Base-by-base conservation (phyloP, 1,140 invertebrate species). In the Camponotus floridanus region DNA sequence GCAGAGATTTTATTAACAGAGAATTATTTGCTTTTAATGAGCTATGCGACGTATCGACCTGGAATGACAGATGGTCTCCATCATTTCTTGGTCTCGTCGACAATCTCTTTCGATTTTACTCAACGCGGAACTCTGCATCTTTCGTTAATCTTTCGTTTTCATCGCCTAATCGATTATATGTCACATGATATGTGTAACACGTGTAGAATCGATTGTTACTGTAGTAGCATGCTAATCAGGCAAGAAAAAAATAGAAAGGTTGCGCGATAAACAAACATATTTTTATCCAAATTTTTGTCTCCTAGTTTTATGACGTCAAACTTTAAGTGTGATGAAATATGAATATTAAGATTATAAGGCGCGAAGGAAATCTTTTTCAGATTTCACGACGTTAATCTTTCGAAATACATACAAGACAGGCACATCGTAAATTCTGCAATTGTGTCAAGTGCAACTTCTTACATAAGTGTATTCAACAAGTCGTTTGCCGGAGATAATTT, bases 401-500 rank as follows among this genome's bases (percentile, higher is more conserved):
- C n/a, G 36, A 71, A 73, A 73, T 48, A 73, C 15, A 21, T 33
- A 18, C 18, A 8, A 55, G 21, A n/a, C 11, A 45, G 13, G 8
- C 5, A 61, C 26, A 18, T 45, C 55, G 55, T 48, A 59, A 81
- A 73, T 42, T 42, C 45, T 61, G 11, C 51, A 80, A 57, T 51
- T 33, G 36, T 33, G 18, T 73, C 70, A 73, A 55, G 48, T 36
- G 55, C 68, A 81, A 31, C 5, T 36, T 73, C 55, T 83, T 83
- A 83, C 31, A 13, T 61, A 83, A 83, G 55, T 31, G 39, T 62
- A 48, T 80, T 39, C 68, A 83, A 83, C 67, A 83, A 74, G 55
- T 81, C 36, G 51, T 45, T 83, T 61, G 55, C 39, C n/a, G 26
- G 33, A 48, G 68, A 74, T 83, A 73, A 83, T 83, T 83, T 83